Base-by-base conservation (phyloP, 1,140 invertebrate genomes). In the Aphaenogaster floridana region DNA sequence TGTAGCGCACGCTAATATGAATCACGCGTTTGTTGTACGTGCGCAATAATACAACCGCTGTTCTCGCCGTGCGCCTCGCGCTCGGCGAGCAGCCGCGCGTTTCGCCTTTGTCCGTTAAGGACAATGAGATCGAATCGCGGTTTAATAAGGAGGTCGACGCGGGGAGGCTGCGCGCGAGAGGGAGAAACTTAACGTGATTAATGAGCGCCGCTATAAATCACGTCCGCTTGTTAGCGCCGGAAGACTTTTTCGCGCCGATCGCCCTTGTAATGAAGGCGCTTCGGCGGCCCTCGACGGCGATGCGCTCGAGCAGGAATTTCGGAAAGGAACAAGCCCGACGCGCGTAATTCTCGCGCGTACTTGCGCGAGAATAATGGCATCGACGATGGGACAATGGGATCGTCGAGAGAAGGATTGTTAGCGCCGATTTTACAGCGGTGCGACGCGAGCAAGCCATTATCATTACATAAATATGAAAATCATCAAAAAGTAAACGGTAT, bases 181-280 rank as follows among this genome's bases (percentile, higher is more conserved):
- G 50, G 69, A 50, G 66, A 86, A 69, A 78, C 71, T 86, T 85
- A 90, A 90, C 80, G 83, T 88, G 89, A 91, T 91, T 91, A 91
- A 91, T 77, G 89, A 90, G 76, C 86, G 57, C 68, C 89, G 83
- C 90, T 86, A 88, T 91, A 90, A 91, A 91, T 91, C 90, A 91
- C 86, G 89, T 63, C 59, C 80, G 81, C 74, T 88, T 86, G 80
- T 91, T 89, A 87, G 21, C 72, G 13, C 76, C 69, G 66, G 79
- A 69, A 88, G 84, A 77, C 86, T 90, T 90, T 88, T 88, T 91
- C 64, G 34, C 36, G 80, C 42, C 80, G 52, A 83, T 83, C 80
- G 80, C 45, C 28, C 42, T 61, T 34, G 48, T 84, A 84, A 84
- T 50, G 54, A 84, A 71, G 72, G 76, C 36, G 50, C 52, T 28